These are phyloP conservation scores for Tragelaphus scriptus DNA, from an alignment of 2,113 vertebrate genomes.

Conservation along the genomic window DNA sequence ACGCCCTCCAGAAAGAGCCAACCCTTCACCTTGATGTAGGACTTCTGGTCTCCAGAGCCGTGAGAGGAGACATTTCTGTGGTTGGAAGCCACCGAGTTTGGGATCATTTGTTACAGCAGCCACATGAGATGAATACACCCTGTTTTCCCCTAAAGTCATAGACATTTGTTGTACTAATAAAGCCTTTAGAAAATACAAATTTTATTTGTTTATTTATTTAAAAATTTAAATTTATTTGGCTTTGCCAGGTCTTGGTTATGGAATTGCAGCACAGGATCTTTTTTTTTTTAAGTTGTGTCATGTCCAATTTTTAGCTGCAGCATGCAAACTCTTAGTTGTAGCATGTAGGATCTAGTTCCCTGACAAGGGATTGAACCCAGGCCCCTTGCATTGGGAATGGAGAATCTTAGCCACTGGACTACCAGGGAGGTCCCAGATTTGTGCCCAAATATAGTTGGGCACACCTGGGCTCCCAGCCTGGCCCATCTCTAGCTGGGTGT, in stretches of 20 bases:
- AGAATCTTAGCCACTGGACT: not conserved
- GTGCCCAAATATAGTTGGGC: not conserved
- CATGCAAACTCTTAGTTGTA: not conserved
- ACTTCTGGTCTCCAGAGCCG: not conserved
- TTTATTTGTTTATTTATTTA: not conserved
- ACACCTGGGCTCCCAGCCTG: not conserved
- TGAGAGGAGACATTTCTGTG: not conserved
- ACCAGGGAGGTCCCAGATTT: not conserved
- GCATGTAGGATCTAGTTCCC: not conserved
- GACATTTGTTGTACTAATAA: not conserved
- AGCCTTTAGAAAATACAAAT: not conserved
- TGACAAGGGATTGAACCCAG: not conserved
- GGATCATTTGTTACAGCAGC: not conserved
- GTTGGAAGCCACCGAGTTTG: not conserved
- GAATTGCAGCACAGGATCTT: not conserved
- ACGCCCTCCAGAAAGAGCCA: not conserved
- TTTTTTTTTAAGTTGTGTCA: not conserved
- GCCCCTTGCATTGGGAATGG: not conserved
- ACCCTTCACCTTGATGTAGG: not conserved
- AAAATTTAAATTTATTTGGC: not conserved
- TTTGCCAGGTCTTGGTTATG: not conserved
- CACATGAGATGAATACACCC: not conserved
- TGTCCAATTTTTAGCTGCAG: not conserved
- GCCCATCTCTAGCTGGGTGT: not conserved
- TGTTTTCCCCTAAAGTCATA: not conserved